phyloP scores from a whole-genome alignment of 92 coral and sea anemone species.

The Siderastrea siderea region DNA sequence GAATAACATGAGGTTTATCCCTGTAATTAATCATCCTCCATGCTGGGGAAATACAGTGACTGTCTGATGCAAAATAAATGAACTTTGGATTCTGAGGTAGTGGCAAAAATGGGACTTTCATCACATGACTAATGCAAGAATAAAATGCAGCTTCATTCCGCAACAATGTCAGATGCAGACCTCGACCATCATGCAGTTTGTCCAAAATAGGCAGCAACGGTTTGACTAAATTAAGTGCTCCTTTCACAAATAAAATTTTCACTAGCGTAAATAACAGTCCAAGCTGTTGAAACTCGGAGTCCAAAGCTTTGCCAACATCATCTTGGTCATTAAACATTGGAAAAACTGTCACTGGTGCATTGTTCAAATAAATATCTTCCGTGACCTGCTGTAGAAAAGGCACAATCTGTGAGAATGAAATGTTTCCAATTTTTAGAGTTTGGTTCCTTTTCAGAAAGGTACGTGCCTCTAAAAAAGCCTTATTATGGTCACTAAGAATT shows the following conservation, averaged over 20 bases:
- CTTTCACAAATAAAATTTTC: constrained; percentile 57
- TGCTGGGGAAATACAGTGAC: constrained; percentile 67
- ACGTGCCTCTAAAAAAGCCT: constrained; percentile 45
- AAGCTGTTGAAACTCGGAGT: constrained; percentile 53
- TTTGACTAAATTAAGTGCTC: constrained; percentile 47
- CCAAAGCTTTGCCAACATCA: constrained; percentile 29
- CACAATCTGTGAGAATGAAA: constrained; percentile 33
- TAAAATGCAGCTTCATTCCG: constrained; percentile 74
- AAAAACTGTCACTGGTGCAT: constrained; percentile 12
- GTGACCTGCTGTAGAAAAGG: constrained; percentile 45
- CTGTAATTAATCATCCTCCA: constrained; percentile 51
- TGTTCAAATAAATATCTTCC: constrained; percentile 28
- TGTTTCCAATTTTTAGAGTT: constrained; percentile 12
- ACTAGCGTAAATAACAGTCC: constrained; percentile 65
- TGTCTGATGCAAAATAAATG: constrained; percentile 65
- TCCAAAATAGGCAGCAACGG: constrained; percentile 53
- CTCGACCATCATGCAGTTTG: constrained; percentile 47
- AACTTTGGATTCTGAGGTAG: constrained; percentile 46
- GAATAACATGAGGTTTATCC: constrained; percentile 45
- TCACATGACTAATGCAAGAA: constrained; percentile 51
- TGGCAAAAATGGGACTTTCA: constrained; percentile 60
- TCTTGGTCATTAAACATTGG: constrained; percentile 15
- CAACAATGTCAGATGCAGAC: constrained; percentile 52
- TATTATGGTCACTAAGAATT: constrained; percentile 46
- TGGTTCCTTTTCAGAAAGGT: constrained; percentile 20